These are phyloP conservation scores for Adelosebastes latens DNA, from an alignment of 2,797 vertebrate species.

Conservation along the genomic window DNA sequence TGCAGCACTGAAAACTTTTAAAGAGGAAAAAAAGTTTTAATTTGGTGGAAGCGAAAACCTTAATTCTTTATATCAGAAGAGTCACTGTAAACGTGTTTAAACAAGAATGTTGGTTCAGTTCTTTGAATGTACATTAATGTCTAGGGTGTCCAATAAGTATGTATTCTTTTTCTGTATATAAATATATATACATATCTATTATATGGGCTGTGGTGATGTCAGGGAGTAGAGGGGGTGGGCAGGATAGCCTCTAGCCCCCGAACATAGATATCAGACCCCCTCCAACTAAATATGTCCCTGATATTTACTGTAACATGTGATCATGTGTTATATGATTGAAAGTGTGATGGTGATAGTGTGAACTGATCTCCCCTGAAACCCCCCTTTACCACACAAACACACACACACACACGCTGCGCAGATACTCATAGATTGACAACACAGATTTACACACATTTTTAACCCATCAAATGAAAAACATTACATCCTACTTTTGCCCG, in stretches of 20 bases:
- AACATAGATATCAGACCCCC: conserved; percentile 73
- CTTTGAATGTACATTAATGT: conserved; percentile 85
- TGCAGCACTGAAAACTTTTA: conserved; percentile 72
- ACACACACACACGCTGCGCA: conserved; percentile 18
- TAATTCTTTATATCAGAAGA: conserved; percentile 78
- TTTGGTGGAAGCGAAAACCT: conserved; percentile 73
- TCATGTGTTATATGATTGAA: conserved; percentile 82
- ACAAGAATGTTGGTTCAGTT: conserved; percentile 83
- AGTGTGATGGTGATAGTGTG: conserved; percentile 81
- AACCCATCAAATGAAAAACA: conserved; percentile 35
- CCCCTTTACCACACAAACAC: conserved; percentile 7
- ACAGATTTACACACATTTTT: conserved; percentile 22
- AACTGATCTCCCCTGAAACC: conserved; percentile 56
- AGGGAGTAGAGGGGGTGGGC: conserved; percentile 79
- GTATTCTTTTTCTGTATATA: conserved; percentile 83
- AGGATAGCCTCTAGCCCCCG: conserved; percentile 68
- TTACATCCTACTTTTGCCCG: conserved; percentile 28
- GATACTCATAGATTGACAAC: conserved; percentile 23
- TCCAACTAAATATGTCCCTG: conserved; percentile 74
- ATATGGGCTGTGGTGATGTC: conserved; percentile 82
- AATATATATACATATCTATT: conserved; percentile 86
- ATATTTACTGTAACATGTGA: conserved; percentile 83
- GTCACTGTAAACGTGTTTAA: conserved; percentile 82
- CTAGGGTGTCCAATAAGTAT: conserved; percentile 80
- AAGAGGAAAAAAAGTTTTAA: conserved; percentile 67